A percentile compares a stretch with the other conserved stretches of the same genome.
phyloP scores from a whole-genome alignment of 2,888 invertebrate species.

The Lucinisca nassula region DNA sequence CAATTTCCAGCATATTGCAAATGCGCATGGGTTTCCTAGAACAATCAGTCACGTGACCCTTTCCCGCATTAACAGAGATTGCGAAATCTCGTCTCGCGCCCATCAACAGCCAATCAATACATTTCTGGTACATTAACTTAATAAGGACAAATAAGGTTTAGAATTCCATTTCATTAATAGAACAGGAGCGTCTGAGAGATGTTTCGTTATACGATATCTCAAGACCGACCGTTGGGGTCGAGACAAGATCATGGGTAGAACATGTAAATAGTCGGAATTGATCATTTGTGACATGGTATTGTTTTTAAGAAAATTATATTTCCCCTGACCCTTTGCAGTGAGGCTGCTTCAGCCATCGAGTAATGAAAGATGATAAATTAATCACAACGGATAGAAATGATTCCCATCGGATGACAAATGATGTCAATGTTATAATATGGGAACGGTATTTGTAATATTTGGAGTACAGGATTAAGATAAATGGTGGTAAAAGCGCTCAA shows the following conservation, averaged over 20 bases:
- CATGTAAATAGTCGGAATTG: conserved; percentile 54
- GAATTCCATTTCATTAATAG: conserved; percentile 72
- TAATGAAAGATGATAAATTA: not conserved
- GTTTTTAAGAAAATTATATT: conserved; percentile 74
- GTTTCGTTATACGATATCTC: not conserved
- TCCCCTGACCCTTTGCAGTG: conserved; percentile 58
- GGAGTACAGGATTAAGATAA: too few relatives aligned
- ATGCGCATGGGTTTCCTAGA: not conserved
- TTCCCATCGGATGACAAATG: not conserved
- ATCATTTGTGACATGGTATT: conserved; percentile 72
- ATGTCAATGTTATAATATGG: not conserved
- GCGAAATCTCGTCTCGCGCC: conserved; percentile 63
- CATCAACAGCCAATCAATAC: conserved; percentile 71
- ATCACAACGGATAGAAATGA: not conserved
- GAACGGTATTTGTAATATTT: too few relatives aligned
- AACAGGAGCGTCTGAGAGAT: conserved; percentile 33
- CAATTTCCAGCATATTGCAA: not conserved
- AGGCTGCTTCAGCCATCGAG: conserved; percentile 57
- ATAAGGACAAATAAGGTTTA: conserved; percentile 67
- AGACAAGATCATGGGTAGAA: conserved; percentile 44
- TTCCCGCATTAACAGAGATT: conserved; percentile 68
- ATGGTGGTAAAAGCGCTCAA: too few relatives aligned
- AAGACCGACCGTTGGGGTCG: conserved; percentile 28
- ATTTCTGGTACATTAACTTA: conserved; percentile 71
- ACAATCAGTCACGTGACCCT: conserved; percentile 59